phyloP scores from a whole-genome alignment of 2,888 invertebrate genomes.

The Digitonthophagus gazella region DNA sequence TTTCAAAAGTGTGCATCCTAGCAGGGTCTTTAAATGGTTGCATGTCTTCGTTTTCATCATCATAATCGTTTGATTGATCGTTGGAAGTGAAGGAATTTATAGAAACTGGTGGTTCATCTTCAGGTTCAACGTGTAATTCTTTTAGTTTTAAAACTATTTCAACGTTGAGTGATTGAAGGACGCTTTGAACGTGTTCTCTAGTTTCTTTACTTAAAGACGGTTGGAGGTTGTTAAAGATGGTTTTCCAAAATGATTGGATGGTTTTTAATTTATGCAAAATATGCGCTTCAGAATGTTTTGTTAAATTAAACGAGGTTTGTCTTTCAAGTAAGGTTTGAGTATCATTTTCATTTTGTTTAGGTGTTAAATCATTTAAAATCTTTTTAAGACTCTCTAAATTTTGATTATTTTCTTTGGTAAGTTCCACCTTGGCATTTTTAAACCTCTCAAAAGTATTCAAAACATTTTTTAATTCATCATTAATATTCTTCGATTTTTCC shows the following conservation, averaged over 20 bases:
- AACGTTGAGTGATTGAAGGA: background rate
- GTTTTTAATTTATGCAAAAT: conserved; percentile 3
- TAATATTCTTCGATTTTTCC: background rate
- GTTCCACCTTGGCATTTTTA: conserved; percentile 1
- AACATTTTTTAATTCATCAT: background rate
- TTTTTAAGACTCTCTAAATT: background rate
- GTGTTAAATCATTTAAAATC: conserved; percentile 4
- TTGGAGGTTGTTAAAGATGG: conserved; percentile 1
- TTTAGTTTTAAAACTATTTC: conserved; percentile 5
- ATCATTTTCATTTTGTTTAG: background rate
- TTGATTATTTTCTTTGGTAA: background rate
- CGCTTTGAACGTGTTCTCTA: background rate
- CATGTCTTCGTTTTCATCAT: background rate
- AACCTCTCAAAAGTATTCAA: background rate
- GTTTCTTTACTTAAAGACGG: conserved; percentile 1
- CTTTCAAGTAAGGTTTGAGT: background rate
- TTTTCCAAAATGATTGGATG: conserved; percentile 6
- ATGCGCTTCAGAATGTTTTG: too few relatives aligned
- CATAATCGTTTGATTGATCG: background rate
- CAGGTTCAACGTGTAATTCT: background rate
- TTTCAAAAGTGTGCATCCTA: conserved; percentile 3
- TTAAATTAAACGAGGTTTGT: too few relatives aligned
- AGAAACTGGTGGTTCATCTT: background rate
- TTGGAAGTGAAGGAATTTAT: background rate
- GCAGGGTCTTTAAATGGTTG: background rate